Evolutionary conservation across 2,888 invertebrate species (phyloP).

Genomic region (Orthosia gothica): DNA sequence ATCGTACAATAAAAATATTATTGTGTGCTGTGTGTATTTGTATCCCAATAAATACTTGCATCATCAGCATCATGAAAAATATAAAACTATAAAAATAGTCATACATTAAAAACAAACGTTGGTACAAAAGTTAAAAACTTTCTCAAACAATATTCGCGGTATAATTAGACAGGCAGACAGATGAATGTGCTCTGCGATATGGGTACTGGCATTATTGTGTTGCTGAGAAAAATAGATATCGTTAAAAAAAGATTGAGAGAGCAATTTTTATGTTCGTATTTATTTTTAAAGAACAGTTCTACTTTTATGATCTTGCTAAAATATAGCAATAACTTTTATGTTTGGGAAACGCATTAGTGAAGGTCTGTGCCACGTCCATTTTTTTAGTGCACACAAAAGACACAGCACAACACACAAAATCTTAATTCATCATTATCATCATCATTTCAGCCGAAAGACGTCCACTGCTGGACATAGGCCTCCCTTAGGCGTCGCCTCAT

Average conservation of each 20-base stretch:
- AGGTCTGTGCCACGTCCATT: too few species aligned
- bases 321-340: neutral
- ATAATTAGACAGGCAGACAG: conserved; percentile 33
- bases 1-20: neutral
- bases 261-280: too few species aligned
- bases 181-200: conserved; percentile 18
- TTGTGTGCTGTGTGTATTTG: too few species aligned
- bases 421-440: too few species aligned
- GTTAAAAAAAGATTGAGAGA: neutral
- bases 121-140: neutral
- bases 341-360: too few species aligned
- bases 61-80: conserved; percentile 6
- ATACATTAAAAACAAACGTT: neutral
- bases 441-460: too few species aligned
- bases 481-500: too few species aligned
- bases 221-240: conserved; percentile 11
- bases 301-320: neutral
- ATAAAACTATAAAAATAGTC: neutral
- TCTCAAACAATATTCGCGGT: conserved; percentile 4
- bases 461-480: too few species aligned
- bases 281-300: neutral
- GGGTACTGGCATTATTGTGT: conserved; percentile 15
- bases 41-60: neutral
- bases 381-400: too few species aligned
- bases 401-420: too few species aligned